Base-by-base conservation (phyloP, 2,113 vertebrate species). In the Conger conger region DNA sequence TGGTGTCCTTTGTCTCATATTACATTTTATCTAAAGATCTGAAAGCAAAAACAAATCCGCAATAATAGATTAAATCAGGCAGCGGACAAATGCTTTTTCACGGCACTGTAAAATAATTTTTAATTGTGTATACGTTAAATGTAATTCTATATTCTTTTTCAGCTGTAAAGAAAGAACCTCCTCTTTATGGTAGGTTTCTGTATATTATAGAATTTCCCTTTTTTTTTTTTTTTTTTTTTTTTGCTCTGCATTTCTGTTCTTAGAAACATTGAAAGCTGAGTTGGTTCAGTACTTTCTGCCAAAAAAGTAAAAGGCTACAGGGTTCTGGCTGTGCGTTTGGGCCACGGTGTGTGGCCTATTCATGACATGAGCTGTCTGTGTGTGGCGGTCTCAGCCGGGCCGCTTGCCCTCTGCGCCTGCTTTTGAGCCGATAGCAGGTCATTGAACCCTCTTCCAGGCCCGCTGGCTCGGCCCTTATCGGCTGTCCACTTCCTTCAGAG, bases 131-230 rank as follows among this genome's bases (percentile, higher is more conserved):
- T 4, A 23, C 81, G 88, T 88, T 87, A 88, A 90, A 90, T 83
- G 73, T 81, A 82, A 83, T 88, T 86, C 88, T 89, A 89, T 90
- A 84, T 92, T 93, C 90, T 95, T 91, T 95, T 95, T 91, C 94
- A 96, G 96, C 93, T 88, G 60, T 94, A 91, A 95, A 91, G 94
- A 95, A 92, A 94, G 94, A 95, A 5, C 93, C 94, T 87, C 91
- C 93, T 88, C 88, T 93, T 89, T 94, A 95, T 94, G 95, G 95
- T 96, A 96, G 94, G 95, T 95, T 91, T 94, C 89, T 89, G 84
- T 85, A 53, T 84, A 63, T 88, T 83, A 79, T 81, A 88, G 87
- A 86, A 37, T 53, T 83, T 63, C 83, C 30, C n/a, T 33, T 50
- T 84, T 76, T 30, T 68, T 20, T 76, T 79, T 63, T 36, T 37